Percentiles rank a stretch among this genome's conserved stretches.
Evolutionary conservation across 1,140 invertebrate genomes (phyloP).

Genomic region (Mercenaria mercenaria): DNA sequence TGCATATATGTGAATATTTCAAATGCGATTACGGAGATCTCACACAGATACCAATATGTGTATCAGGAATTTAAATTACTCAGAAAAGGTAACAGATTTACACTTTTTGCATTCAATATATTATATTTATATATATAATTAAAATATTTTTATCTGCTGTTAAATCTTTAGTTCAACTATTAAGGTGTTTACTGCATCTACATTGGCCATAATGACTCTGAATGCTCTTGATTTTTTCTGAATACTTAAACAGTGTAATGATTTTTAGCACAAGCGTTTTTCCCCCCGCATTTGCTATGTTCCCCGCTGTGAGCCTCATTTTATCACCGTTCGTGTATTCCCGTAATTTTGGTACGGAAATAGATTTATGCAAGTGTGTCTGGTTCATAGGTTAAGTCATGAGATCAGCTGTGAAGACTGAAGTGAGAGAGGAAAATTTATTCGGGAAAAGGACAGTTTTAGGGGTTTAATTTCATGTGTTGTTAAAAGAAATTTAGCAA

Average conservation of each 20-base stretch:
- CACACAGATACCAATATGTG: slow-evolving; percentile 30
- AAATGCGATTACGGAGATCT: slow-evolving; percentile 16
- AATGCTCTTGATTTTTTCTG: too few species aligned
- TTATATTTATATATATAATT: too few species aligned
- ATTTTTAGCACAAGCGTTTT: too few species aligned
- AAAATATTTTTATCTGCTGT: too few species aligned
- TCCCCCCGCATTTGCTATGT: too few species aligned
- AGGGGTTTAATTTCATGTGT: neutral
- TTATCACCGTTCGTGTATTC: neutral
- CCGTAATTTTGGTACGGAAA: neutral
- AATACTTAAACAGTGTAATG: too few species aligned
- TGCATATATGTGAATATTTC: neutral
- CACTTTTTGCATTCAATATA: too few species aligned
- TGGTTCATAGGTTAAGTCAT: slow-evolving; percentile 1
- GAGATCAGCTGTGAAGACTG: slow-evolving; percentile 7
- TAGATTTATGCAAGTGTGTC: neutral
- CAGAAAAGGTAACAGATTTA: neutral
- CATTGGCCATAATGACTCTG: too few species aligned
- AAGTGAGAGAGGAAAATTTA: neutral
- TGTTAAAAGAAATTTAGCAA: neutral
- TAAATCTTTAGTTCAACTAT: too few species aligned
- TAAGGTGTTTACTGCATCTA: too few species aligned
- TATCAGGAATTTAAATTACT: slow-evolving; percentile 30
- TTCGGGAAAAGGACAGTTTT: neutral
- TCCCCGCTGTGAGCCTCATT: neutral